Percentiles rank a stretch among this genome's conserved stretches.
Evolutionary conservation across 1,140 invertebrate genomes (phyloP).

Genomic region (Schlechtendalia chinensis): DNA sequence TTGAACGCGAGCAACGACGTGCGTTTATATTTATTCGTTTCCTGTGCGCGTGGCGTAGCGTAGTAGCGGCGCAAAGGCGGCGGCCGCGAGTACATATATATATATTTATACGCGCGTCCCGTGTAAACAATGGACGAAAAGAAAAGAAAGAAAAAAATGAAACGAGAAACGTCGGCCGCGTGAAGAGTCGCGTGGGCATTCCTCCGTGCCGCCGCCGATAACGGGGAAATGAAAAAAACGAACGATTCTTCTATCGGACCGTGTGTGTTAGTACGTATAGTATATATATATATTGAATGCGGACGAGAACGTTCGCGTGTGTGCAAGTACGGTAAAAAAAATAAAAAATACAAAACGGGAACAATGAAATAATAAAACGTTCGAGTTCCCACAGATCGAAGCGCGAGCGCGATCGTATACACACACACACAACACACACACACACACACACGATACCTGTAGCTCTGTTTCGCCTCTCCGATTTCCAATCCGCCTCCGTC

Average conservation of each 20-base stretch:
- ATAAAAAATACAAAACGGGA: slow-evolving; percentile 34
- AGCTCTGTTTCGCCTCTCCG: slow-evolving; percentile 3
- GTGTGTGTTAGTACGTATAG: too few relatives aligned
- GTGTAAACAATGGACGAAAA: slow-evolving; percentile 3
- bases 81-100: too few relatives aligned
- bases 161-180: background rate
- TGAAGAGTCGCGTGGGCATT: slow-evolving; percentile 29
- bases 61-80: too few relatives aligned
- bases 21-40: too few relatives aligned
- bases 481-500: slow-evolving; percentile 28
- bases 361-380: slow-evolving; percentile 50
- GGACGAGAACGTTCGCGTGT: background rate
- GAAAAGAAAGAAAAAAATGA: background rate
- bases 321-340: background rate
- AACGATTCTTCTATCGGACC: background rate
- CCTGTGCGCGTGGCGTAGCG: too few relatives aligned
- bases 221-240: background rate
- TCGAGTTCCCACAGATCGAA: slow-evolving; percentile 45
- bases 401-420: background rate
- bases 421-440: too few relatives aligned
- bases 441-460: background rate
- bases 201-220: background rate
- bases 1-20: too few relatives aligned
- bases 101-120: too few relatives aligned
- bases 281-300: too few relatives aligned